Base-by-base conservation (phyloP, 2,888 invertebrate species). In the Orchesella flavescens region DNA sequence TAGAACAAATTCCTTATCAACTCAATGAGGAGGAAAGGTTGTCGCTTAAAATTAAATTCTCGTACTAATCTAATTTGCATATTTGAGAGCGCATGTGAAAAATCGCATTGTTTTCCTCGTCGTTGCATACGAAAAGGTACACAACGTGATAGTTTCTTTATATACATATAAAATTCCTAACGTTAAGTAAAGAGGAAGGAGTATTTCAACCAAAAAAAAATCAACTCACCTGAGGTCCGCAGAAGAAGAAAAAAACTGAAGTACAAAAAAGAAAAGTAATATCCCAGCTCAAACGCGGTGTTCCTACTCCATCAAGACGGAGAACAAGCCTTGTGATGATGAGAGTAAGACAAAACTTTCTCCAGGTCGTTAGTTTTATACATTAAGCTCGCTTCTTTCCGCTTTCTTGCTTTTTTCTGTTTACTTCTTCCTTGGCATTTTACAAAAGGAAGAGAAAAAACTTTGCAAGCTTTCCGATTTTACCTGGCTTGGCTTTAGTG, bases 381-480 rank as follows among this genome's bases (percentile, higher is more conserved):
- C 68, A 80, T 80, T 73, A 80, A 80, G 80, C 80, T 80, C 72
- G 49, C 66, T 71, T 44, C 59, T 77, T 71, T 71, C 78, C 65
- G 23, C 71, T 63, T 15, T 17, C 53, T n/a, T 21, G 49, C 77
- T 78, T 78, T 59, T 46, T 53, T 63, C 71, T 49, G 63, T 78
- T 78, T 68, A 77, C 69, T 78, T 69, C 69, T 78, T 69, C 46
- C 59, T 63, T 46, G 46, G 17, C 44, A n/a, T 57, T 78, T 78
- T 69, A 21, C 4, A 49, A 1, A 12, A 66, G 19, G 49, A 21
- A 46, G 43, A 12, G 23, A 63, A 77, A 69, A 78, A 71, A 71
- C 55, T 71, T 53, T 49, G 49, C 23, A 68, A 49, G 66, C 43
- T 43, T 44, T 49, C 53, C 23, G 69, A 69, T 69, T 69, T 69